Evolutionary conservation across 2,797 vertebrate genomes (phyloP).

Genomic region (Presbytis comata): DNA sequence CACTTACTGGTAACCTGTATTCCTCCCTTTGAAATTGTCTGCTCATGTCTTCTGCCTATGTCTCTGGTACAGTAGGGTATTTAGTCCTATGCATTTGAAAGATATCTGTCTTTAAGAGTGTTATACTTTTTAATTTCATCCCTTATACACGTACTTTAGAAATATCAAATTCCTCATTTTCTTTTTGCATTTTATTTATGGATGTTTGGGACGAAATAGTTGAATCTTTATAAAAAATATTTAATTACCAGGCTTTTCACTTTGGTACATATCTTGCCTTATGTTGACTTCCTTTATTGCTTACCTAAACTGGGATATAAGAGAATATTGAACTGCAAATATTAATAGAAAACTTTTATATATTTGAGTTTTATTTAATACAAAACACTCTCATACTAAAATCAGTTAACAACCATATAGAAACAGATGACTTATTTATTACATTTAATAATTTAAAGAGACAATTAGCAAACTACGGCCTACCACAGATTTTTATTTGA

Average conservation of each 20-base stretch:
- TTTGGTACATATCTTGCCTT: background rate
- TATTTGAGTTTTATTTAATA: background rate
- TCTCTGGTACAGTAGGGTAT: background rate
- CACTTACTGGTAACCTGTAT: background rate
- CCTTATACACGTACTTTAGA: background rate
- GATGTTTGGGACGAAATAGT: background rate
- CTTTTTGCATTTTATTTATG: background rate
- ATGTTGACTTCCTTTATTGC: background rate
- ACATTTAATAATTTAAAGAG: background rate
- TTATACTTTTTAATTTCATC: background rate
- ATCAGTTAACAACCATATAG: background rate
- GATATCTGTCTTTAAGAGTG: background rate
- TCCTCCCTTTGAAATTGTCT: background rate
- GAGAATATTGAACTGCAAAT: background rate
- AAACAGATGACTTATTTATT: background rate
- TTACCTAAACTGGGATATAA: background rate
- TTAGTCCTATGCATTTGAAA: background rate
- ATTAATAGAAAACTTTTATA: background rate
- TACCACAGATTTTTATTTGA: background rate
- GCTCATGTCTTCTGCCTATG: background rate
- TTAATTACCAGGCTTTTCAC: background rate
- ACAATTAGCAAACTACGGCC: background rate
- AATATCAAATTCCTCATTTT: background rate
- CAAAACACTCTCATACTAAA: background rate
- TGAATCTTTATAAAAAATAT: background rate